Base-by-base conservation (phyloP, 2,888 invertebrate genomes). In the Meteorus colon region DNA sequence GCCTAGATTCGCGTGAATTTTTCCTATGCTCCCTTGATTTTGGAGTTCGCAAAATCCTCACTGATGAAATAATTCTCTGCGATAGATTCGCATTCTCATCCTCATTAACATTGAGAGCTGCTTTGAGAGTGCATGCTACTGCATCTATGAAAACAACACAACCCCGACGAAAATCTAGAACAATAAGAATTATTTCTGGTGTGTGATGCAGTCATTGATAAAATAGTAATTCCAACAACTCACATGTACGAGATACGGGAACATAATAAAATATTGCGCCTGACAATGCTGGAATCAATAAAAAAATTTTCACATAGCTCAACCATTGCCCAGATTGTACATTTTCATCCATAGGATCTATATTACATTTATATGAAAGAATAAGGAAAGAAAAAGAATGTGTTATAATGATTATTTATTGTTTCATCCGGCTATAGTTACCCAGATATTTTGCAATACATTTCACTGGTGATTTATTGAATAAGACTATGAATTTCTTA, bases 161-260 rank as follows among this genome's bases (percentile, higher is more conserved):
- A 27, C 79, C 82, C 81, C 77, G 82, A 12, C 83, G 80, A 60
- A 83, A 84, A 75, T 84, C 87, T 88, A 62, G 1, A 29, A 37
- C 55, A 68, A 55, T 48, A 29, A 34, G 4, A 10, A 29, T 19
- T 3, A 24, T 45, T 16, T 51, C 51, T 48, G 24, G 8, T 62
- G 4, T 45, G 37, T 24, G n/a, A 3, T 24, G 4, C 8, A 12
- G 41, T 12, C 41, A 41, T 5, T 19, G 6, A 55, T 4, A 16
- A 34, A 72, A 60, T 27, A 71, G 41, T 8, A 62, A 14, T 68
- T 24, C 37, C 48, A 41, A 10, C 6, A 73, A 87, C 87, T 87
- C 80, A 88, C 88, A 83, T 70, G 81, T 82, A 68, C 88, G 86
- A 41, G 86, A 82, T 77, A 83, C 81, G 4, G 88, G 88, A 48